Evolutionary conservation across 2,797 vertebrate species (phyloP).

Genomic region (Halcyon chelicuti): DNA sequence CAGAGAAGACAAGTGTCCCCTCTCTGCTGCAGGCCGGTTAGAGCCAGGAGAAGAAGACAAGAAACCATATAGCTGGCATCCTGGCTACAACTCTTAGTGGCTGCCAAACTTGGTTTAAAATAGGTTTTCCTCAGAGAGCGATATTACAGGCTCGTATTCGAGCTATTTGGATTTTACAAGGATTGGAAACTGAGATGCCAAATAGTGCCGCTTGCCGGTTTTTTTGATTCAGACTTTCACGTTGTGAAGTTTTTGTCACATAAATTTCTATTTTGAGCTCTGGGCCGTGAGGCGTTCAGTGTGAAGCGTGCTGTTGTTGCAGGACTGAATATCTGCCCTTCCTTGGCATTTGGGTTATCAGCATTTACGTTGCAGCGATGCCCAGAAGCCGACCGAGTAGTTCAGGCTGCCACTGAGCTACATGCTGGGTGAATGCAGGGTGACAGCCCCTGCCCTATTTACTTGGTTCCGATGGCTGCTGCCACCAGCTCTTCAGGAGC

Average conservation of each 20-base stretch:
- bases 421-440: not conserved
- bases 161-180: conserved; percentile 7
- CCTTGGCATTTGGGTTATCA: not conserved
- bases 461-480: not conserved
- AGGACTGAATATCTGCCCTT: not conserved
- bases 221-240: not conserved
- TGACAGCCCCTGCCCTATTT: not conserved
- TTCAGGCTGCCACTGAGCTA: fast-evolving
- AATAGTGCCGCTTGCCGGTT: not conserved
- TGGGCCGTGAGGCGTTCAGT: fast-evolving
- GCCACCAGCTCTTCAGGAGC: not conserved
- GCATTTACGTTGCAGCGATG: not conserved
- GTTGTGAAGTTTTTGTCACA: not conserved
- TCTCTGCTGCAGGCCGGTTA: not conserved
- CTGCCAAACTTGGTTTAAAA: conserved; percentile 46
- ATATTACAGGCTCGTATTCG: conserved; percentile 10
- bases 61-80: conserved; percentile 11
- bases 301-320: not conserved
- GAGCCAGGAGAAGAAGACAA: not conserved
- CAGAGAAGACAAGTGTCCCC: not conserved
- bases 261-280: not conserved
- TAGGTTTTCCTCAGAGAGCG: not conserved
- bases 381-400: not conserved
- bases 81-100: not conserved
- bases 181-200: not conserved